Conservation (phyloP, 2,888 invertebrate species). For the Dicranocentrus wangi region DNA sequence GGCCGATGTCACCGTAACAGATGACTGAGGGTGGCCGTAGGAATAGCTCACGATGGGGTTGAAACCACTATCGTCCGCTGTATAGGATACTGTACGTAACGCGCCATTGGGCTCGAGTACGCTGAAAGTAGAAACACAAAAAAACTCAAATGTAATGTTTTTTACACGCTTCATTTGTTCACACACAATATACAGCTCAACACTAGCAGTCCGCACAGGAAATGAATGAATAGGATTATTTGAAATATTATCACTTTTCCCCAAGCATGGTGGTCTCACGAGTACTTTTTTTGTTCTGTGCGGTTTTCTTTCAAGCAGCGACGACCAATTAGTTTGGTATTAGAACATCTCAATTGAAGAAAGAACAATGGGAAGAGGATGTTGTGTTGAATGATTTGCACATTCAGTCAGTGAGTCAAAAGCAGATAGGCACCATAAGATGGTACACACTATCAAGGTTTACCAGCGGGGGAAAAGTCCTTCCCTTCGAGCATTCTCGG, state of each 20-base stretch:
- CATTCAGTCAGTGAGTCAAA: too few relatives aligned
- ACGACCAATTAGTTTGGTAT: not conserved
- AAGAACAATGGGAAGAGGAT: slow-evolving; percentile 6
- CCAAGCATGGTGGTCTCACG: slow-evolving; percentile 37
- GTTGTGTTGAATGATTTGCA: slow-evolving; percentile 42
- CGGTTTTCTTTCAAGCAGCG: slow-evolving; percentile 1
- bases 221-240: slow-evolving; percentile 30
- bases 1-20: slow-evolving; percentile 45
- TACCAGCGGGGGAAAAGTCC: too few relatives aligned
- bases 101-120: slow-evolving; percentile 72
- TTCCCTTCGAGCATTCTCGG: too few relatives aligned
- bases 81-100: slow-evolving; percentile 69
- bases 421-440: too few relatives aligned
- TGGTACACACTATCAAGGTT: not conserved
- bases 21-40: slow-evolving; percentile 65
- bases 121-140: slow-evolving; percentile 45
- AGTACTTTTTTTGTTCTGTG: not conserved
- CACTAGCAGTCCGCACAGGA: slow-evolving; percentile 23
- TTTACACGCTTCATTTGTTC: not conserved
- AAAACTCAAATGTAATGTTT: not conserved
- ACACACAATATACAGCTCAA: not conserved
- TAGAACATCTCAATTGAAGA: slow-evolving; percentile 38
- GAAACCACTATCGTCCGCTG: slow-evolving; percentile 71
- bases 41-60: slow-evolving; percentile 70
- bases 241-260: not conserved